Conservation (phyloP, 2,888 invertebrate genomes). For the Drepanosiphum platanoidis region DNA sequence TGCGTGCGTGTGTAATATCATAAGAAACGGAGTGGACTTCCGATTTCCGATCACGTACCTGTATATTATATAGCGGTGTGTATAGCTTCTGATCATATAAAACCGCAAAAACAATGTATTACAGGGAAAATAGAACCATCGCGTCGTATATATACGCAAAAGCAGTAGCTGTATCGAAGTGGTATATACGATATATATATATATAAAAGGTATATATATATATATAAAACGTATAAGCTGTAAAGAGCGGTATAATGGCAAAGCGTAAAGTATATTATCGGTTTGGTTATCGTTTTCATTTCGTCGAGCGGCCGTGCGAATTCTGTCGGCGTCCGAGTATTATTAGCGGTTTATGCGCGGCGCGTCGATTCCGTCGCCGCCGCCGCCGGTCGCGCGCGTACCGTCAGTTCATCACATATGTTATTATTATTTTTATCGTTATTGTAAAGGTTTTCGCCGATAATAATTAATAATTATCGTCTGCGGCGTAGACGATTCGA, state of each 20-base stretch:
- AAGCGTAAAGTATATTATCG: neutral
- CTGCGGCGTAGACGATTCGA: too few relatives aligned
- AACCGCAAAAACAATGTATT: conserved; percentile 61
- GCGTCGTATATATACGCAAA: neutral
- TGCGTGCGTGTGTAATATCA: neutral
- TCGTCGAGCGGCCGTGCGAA: neutral
- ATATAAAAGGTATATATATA: neutral
- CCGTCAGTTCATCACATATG: neutral
- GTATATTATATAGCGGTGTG: conserved; percentile 38
- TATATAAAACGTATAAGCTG: neutral
- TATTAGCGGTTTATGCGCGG: neutral
- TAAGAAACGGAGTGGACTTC: conserved; percentile 51
- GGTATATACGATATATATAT: neutral
- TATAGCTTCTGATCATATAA: conserved; percentile 57
- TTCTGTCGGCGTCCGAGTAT: neutral
- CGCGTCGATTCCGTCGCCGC: neutral
- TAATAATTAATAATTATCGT: too few relatives aligned
- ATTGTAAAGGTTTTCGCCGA: too few relatives aligned
- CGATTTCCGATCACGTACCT: conserved; percentile 61
- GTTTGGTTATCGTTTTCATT: conserved; percentile 54
- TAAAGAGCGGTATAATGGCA: neutral
- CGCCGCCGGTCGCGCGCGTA: neutral
- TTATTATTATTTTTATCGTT: too few relatives aligned
- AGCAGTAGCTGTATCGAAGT: too few relatives aligned
- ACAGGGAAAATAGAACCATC: conserved; percentile 59